Evolutionary conservation across 2,797 vertebrate species (phyloP), one percentile per base, ranked within the genome.

Genomic region (Phrynocephalus vlangalii): DNA sequence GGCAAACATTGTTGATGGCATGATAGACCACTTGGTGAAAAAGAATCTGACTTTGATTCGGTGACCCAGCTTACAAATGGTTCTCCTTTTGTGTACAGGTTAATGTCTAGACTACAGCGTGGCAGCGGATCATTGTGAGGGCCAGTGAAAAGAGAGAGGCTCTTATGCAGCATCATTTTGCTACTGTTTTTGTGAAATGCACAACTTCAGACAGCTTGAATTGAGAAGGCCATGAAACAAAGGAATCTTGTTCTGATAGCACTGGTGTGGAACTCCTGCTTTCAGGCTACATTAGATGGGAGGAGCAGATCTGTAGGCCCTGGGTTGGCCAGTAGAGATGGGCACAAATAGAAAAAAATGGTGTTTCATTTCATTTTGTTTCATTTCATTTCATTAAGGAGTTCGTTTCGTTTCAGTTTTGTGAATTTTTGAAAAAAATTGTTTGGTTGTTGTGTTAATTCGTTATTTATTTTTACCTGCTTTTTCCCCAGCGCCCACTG

Each of bases 1-100:
- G 85, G 82, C 90, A 86, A 84, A 85, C 33, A n/a, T 38, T 87
- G 81, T 85, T 88, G 78, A 92, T 84, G 73, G 7, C 77, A 84
- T 75, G 76, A 63, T 63, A 63, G 87, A 24, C 26, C 80, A 73
- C 0, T 0, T 85, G 26, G 16, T 60, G 66, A 94, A 79, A 89
- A 26, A 68, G 2, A 89, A 24, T 30, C 83, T 87, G 81, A 71
- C 80, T 79, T 82, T 15, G 5, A 82, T 18, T 28, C 16, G 28
- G 48, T 66, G 60, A 80, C 73, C 50, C 82, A 91, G 50, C 13
- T 52, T 63, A 4, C 48, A 79, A 5, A 9, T 44, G 38, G 7
- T n/a, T 44, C 28, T 44, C 0, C 52, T 89, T 76, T 52, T 48
- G 33, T 28, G 67, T 60, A 56, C 9, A 38, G 86, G 90, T 90